phyloP scores from a whole-genome alignment of 1,140 invertebrate species.

The Ladona fulva region DNA sequence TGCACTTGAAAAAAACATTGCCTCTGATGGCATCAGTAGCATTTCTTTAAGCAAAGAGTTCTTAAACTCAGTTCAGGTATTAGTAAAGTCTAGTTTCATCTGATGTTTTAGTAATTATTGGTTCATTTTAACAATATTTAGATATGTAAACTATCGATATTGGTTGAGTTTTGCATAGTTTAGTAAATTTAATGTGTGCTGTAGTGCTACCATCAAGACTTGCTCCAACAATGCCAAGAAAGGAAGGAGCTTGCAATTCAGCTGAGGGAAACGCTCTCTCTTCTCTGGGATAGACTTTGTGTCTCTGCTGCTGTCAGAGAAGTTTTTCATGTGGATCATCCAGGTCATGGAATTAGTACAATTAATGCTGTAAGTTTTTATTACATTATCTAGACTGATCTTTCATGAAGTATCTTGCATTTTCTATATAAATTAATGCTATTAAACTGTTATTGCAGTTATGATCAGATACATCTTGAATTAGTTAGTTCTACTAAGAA shows the following conservation, averaged over 20 bases:
- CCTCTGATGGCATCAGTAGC: background rate
- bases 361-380: background rate
- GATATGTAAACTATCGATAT: too few species aligned
- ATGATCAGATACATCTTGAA: too few species aligned
- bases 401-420: too few species aligned
- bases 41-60: background rate
- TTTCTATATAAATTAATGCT: too few species aligned
- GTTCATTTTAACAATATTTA: too few species aligned
- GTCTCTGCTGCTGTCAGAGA: background rate
- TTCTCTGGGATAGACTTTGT: background rate
- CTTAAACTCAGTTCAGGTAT: background rate
- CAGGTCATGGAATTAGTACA: background rate
- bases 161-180: too few species aligned
- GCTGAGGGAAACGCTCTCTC: background rate
- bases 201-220: background rate
- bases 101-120: too few species aligned
- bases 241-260: background rate
- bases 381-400: too few species aligned
- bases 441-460: too few species aligned
- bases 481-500: too few species aligned
- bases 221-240: background rate
- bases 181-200: too few species aligned
- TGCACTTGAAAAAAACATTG: background rate
- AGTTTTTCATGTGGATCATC: background rate
- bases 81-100: background rate